These are phyloP conservation scores for Drosophila longiperda DNA, from an alignment of 2,888 invertebrate genomes.

Conservation along the genomic window DNA sequence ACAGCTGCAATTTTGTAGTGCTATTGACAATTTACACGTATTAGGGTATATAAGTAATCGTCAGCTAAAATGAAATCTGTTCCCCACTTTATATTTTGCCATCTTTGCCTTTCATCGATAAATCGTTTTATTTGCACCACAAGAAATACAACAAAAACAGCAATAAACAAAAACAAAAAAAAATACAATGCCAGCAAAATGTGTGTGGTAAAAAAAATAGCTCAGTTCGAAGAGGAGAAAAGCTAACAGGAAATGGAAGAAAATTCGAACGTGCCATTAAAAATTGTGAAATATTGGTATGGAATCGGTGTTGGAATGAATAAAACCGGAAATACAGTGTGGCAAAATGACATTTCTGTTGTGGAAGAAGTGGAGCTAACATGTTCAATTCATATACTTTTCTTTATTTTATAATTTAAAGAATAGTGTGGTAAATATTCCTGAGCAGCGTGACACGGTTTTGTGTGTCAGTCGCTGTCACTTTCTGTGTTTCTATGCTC, in stretches of 20 bases:
- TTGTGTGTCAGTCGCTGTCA: not conserved
- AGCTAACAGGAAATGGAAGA: constrained; percentile 66
- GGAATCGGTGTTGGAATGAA: constrained; percentile 33
- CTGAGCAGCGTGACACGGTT: not conserved
- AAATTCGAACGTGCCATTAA: constrained; percentile 58
- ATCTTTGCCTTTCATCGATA: constrained; percentile 54
- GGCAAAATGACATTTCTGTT: not conserved
- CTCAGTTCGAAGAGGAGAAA: constrained; percentile 14
- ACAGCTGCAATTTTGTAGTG: not conserved
- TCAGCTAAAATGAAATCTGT: not conserved
- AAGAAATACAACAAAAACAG: constrained; percentile 43
- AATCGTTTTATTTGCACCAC: constrained; percentile 58
- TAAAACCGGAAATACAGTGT: constrained; percentile 42
- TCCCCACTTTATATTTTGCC: constrained; percentile 4
- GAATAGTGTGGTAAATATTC: not conserved
- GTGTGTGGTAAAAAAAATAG: constrained; percentile 19
- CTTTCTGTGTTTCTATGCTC: not conserved
- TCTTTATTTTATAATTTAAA: not conserved
- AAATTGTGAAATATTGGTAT: constrained; percentile 62
- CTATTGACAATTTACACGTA: constrained; percentile 8
- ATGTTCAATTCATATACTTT: not conserved
- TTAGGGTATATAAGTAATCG: constrained; percentile 17
- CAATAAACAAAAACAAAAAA: constrained; percentile 1
- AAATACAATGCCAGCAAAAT: constrained; percentile 41
- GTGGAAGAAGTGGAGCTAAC: too few species aligned